Evolutionary conservation across 2,113 vertebrate genomes (phyloP), one percentile per base, ranked within the genome.

Genomic region (Tyrannus savana): DNA sequence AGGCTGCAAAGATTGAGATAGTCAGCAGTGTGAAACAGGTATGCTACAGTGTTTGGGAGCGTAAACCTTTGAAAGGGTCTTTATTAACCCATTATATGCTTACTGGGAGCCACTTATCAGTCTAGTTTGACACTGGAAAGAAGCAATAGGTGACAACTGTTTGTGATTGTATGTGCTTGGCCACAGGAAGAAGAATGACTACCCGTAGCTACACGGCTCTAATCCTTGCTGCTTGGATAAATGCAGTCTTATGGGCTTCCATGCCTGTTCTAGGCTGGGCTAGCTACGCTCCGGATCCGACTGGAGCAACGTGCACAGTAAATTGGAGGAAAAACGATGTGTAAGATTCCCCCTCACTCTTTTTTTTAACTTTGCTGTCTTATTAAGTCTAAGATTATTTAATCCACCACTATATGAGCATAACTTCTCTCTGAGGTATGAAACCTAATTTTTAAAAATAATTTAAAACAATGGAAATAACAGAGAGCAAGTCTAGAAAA

Each of bases 221-320:
- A 33, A 99, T 99, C 77, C 87, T 98, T 89, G 98, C 98, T 42
- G 99, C 99, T 11, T 99, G 99, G 99, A 92, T 98, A 52, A 99
- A 99, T 69, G 99, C 99, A 10, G 93, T 99, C 31, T 99, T 99
- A 92, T 99, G 99, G 99, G 99, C 99, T 58, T 97, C 97, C 66
- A 98, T 99, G 99, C 99, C 99, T 4, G 60, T 98, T 10, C 52
- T 98, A 47, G 99, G 99, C 69, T 99, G 99, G 99, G 98, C 99
- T 44, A 97, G 98, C 89, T 99, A 99, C 4, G 99, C 99, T 71
- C 99, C 99, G 0, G 99, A 99, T 95, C 99, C 99, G 2, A 99
- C 99, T 10, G 99, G 99, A 86, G 99, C 99, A 14, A 99, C 99
- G 0, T 99, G 99, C 96, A 99, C 99, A 85, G 98, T 99, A 85